These are phyloP conservation scores for Antechinus stuartii DNA, from an alignment of 2,113 vertebrate genomes.

Conservation along the genomic window DNA sequence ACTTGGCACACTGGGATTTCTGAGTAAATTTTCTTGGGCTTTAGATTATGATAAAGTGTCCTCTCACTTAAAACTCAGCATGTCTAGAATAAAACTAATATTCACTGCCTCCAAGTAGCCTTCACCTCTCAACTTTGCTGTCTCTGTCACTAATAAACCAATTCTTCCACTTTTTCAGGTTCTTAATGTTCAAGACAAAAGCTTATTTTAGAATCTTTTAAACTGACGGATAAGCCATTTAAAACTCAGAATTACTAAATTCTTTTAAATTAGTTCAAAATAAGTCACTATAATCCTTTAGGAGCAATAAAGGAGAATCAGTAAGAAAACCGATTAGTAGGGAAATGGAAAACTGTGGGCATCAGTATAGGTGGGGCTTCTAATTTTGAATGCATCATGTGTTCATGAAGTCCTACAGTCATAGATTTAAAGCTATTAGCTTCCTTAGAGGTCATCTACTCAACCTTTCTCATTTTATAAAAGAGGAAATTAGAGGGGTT, in stretches of 20 bases:
- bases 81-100: neutral
- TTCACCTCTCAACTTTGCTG: neutral
- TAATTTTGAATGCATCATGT: neutral
- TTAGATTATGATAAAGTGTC: neutral
- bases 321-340: neutral
- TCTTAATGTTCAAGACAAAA: neutral
- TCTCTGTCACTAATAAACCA: neutral
- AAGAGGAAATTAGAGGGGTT: neutral
- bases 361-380: neutral
- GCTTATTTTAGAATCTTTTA: neutral
- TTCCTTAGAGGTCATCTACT: neutral
- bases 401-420: neutral
- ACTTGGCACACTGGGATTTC: neutral
- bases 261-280: neutral
- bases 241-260: neutral
- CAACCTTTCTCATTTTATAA: neutral
- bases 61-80: neutral
- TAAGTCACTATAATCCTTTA: neutral
- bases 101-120: neutral
- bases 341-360: neutral
- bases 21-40: neutral
- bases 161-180: neutral
- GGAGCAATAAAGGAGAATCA: neutral
- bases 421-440: neutral
- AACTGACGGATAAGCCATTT: neutral